Conservation (phyloP, 1,140 invertebrate species). For the Drosophila hydei region DNA sequence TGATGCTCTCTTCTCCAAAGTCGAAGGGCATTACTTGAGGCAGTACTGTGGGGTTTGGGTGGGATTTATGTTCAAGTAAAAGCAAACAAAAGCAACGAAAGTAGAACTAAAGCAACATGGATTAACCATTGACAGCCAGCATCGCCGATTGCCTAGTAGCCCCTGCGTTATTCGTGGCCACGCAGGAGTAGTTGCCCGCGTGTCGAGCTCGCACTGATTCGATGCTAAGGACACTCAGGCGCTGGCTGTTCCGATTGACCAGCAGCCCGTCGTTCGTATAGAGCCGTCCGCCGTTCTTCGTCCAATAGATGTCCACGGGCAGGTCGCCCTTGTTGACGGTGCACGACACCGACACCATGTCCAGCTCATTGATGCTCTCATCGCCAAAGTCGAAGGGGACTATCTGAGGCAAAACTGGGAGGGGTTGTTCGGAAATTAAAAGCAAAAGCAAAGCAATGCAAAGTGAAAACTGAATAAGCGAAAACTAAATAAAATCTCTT, state of each 20-base stretch:
- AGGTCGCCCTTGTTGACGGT: conserved; percentile 94
- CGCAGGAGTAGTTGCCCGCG: conserved; percentile 89
- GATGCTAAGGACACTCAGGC: conserved; percentile 88
- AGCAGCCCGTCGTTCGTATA: conserved; percentile 84
- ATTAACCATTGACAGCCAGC: conserved; percentile 83
- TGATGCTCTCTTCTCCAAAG: conserved; percentile 88
- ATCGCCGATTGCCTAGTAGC: conserved; percentile 88
- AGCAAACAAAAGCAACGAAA: conserved; percentile 33
- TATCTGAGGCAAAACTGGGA: conserved; percentile 88
- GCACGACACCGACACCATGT: conserved; percentile 89
- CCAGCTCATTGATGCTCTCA: conserved; percentile 88
- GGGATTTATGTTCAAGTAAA: conserved; percentile 84
- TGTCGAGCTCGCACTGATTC: conserved; percentile 87
- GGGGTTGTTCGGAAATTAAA: conserved; percentile 19
- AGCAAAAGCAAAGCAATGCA: conserved; percentile 31
- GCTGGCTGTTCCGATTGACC: conserved; percentile 87
- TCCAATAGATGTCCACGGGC: conserved; percentile 91
- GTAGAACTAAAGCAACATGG: conserved; percentile 21
- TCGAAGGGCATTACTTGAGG: conserved; percentile 89
- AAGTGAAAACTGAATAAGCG: not conserved
- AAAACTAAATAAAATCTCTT: conserved; percentile 11
- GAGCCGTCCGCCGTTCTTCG: conserved; percentile 82
- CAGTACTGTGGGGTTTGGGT: conserved; percentile 84
- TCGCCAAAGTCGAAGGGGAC: conserved; percentile 89
- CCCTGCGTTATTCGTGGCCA: conserved; percentile 90